A percentile compares a stretch with the other conserved stretches of the same genome.
These are phyloP conservation scores for Sicus ferrugineus DNA, from an alignment of 2,888 invertebrate species.

Conservation along the genomic window DNA sequence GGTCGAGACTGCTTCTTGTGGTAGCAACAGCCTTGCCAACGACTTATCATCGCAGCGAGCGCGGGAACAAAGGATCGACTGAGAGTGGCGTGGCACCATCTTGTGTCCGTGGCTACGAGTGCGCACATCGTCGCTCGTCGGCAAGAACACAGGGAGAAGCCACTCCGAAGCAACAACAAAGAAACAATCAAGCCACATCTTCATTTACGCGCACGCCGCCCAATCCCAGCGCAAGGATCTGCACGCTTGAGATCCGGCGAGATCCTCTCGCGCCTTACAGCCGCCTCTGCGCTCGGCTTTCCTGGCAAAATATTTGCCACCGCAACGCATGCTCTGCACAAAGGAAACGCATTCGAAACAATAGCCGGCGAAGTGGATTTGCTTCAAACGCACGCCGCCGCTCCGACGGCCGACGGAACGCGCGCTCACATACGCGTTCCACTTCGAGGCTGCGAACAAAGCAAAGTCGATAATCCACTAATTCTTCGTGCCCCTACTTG, in stretches of 20 bases:
- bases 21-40: too few species aligned
- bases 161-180: background rate
- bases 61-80: background rate
- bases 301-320: conserved; percentile 21
- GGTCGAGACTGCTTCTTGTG: too few species aligned
- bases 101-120: too few species aligned
- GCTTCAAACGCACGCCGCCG: background rate
- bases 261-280: background rate
- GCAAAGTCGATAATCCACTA: conserved; percentile 52
- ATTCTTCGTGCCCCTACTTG: conserved; percentile 48
- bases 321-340: conserved; percentile 39
- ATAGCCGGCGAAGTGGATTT: conserved; percentile 33
- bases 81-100: too few species aligned
- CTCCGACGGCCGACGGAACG: background rate
- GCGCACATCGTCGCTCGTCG: background rate
- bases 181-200: background rate
- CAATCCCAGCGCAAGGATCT: conserved; percentile 12
- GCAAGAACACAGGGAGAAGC: background rate
- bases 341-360: conserved; percentile 49
- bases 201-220: background rate
- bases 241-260: background rate
- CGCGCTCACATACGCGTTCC: background rate
- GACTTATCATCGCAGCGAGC: background rate
- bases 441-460: background rate
- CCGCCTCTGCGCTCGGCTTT: background rate